Conservation (phyloP, 92 coral and sea anemone genomes). For the Epizoanthus fatuus region DNA sequence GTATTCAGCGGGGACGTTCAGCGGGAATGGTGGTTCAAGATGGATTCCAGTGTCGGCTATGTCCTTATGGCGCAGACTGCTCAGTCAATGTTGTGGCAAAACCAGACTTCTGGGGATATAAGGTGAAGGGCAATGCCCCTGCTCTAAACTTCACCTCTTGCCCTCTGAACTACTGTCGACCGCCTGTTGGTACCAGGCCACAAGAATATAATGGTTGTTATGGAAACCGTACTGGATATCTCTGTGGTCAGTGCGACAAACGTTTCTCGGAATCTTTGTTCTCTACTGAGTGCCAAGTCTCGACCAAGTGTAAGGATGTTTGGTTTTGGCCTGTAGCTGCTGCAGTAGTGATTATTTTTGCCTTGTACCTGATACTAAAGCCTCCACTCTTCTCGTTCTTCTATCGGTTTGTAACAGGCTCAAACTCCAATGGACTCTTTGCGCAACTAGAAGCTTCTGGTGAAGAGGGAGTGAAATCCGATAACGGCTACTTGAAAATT, state of each 20-base stretch:
- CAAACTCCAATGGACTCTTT: conserved; percentile 1
- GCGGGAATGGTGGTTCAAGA: not conserved
- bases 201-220: conserved; percentile 75
- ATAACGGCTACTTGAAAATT: conserved; percentile 77
- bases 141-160: conserved; percentile 74
- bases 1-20: conserved; percentile 25
- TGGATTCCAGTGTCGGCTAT: conserved; percentile 69
- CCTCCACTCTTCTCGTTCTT: conserved; percentile 74
- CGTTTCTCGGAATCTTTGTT: conserved; percentile 83
- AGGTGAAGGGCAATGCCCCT: conserved; percentile 32
- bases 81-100: conserved; percentile 55
- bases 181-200: conserved; percentile 19
- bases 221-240: conserved; percentile 83
- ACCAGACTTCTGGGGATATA: conserved; percentile 84
- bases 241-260: conserved; percentile 81
- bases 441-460: not conserved
- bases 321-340: conserved; percentile 80
- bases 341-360: conserved; percentile 53
- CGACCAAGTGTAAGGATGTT: conserved; percentile 58
- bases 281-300: conserved; percentile 64
- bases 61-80: conserved; percentile 88
- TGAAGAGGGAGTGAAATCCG: not conserved
- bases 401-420: conserved; percentile 64
- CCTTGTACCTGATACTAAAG: conserved; percentile 69
- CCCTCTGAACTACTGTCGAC: conserved; percentile 80